These are phyloP conservation scores for Leguminivora glycinivorella DNA, from an alignment of 1,140 invertebrate genomes.

Conservation along the genomic window DNA sequence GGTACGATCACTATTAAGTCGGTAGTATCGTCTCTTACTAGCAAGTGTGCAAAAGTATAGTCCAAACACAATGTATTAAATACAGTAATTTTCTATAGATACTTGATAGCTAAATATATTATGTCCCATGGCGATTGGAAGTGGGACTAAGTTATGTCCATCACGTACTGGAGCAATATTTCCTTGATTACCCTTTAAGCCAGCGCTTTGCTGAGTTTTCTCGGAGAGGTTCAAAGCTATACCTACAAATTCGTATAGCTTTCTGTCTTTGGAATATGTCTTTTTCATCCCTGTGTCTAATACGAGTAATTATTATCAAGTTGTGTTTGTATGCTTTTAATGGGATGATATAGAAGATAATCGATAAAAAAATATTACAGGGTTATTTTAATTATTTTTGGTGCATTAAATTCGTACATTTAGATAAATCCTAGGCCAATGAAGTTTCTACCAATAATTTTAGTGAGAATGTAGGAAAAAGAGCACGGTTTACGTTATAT, in stretches of 20 bases:
- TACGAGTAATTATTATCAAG: too few relatives aligned
- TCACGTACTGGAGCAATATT: conserved; percentile 2
- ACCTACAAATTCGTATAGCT: neutral
- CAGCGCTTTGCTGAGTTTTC: neutral
- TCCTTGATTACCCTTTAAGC: conserved; percentile 2
- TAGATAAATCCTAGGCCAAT: too few relatives aligned
- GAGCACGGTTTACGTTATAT: too few relatives aligned
- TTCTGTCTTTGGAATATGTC: neutral
- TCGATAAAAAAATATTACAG: too few relatives aligned
- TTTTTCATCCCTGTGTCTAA: too few relatives aligned
- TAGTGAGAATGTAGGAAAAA: too few relatives aligned
- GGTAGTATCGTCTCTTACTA: neutral
- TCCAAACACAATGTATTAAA: neutral
- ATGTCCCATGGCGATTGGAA: neutral
- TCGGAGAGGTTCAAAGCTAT: too few relatives aligned
- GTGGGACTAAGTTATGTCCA: neutral
- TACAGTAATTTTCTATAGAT: neutral
- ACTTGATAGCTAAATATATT: neutral
- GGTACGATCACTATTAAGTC: neutral
- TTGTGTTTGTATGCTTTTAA: too few relatives aligned
- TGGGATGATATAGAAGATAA: too few relatives aligned
- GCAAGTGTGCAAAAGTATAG: neutral
- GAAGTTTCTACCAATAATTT: too few relatives aligned
- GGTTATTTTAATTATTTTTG: too few relatives aligned
- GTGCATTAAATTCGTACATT: too few relatives aligned